A percentile compares a stretch with the other conserved stretches of the same genome.
phyloP scores from a whole-genome alignment of 1,140 invertebrate species.

The Probaryconus sp. region DNA sequence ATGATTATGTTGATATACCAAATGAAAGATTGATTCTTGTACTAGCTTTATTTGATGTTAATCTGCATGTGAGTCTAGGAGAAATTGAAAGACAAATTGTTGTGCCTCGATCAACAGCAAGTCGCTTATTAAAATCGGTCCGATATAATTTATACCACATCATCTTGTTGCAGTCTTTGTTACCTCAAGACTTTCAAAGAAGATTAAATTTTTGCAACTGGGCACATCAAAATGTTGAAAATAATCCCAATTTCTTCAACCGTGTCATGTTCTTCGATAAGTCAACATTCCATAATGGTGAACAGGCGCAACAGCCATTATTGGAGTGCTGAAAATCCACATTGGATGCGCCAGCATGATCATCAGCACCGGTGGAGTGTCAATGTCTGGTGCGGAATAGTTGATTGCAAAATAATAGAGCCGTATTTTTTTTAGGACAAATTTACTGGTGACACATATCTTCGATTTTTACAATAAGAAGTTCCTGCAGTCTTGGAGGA shows the following conservation, averaged over 20 bases:
- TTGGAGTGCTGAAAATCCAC: slow-evolving; percentile 28
- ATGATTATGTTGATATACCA: no score
- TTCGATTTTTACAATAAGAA: no score
- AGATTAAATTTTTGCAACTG: slow-evolving; percentile 18
- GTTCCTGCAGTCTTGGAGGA: no score
- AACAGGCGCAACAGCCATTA: slow-evolving; percentile 6
- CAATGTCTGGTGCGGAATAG: slow-evolving; percentile 30
- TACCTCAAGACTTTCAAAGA: slow-evolving; percentile 1
- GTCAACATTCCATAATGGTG: slow-evolving; percentile 10
- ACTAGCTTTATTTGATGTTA: no score
- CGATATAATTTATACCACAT: slow-evolving; percentile 12
- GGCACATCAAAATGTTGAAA: slow-evolving; percentile 5
- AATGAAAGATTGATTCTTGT: no score
- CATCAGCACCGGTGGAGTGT: slow-evolving; percentile 30
- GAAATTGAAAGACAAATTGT: not conserved
- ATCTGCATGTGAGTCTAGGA: not conserved
- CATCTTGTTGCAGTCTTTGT: slow-evolving; percentile 5
- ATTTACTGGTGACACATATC: no score
- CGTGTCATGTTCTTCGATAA: slow-evolving; percentile 10
- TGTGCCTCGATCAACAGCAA: not conserved
- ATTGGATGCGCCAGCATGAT: slow-evolving; percentile 10
- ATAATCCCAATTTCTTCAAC: slow-evolving; percentile 5
- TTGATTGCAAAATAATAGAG: slow-evolving; percentile 23
- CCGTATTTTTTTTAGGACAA: slow-evolving; percentile 45
- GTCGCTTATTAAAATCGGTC: not conserved